Evolutionary conservation across 2,113 vertebrate genomes (phyloP).

Genomic region (Papio anubis): DNA sequence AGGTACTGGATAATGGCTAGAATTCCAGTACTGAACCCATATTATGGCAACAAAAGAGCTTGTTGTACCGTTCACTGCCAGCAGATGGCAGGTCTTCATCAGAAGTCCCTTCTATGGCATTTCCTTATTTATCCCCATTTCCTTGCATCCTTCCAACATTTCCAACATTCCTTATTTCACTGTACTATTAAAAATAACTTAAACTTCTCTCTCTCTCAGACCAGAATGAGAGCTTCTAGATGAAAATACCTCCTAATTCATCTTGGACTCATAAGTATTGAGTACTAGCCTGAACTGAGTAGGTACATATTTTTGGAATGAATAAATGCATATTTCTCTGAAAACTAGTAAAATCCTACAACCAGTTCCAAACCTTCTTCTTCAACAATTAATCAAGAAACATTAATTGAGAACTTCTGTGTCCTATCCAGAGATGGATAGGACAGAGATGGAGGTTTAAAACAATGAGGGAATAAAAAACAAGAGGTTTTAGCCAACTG

Average conservation of each 20-base stretch:
- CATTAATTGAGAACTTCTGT: background rate
- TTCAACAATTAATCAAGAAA: background rate
- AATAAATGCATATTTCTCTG: constrained; percentile 28
- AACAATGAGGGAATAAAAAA: background rate
- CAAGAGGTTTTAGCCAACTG: background rate
- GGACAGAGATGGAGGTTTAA: background rate
- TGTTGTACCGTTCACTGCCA: background rate
- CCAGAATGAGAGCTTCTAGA: background rate
- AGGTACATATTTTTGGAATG: constrained; percentile 18
- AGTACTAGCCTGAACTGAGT: background rate
- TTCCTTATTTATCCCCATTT: background rate
- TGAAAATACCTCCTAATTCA: background rate
- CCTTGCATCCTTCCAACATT: background rate
- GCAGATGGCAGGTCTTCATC: constrained; percentile 55
- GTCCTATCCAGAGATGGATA: background rate
- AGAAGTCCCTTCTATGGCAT: background rate
- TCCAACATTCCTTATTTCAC: background rate
- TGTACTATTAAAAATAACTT: background rate
- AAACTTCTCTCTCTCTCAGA: background rate
- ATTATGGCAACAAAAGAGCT: background rate
- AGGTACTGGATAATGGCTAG: background rate
- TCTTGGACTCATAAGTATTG: background rate
- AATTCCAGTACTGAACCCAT: background rate
- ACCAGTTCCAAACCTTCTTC: background rate
- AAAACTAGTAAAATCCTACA: constrained; percentile 43